These are phyloP conservation scores for Mormyrops attenuatus DNA, from an alignment of 2,797 vertebrate genomes.

Conservation along the genomic window DNA sequence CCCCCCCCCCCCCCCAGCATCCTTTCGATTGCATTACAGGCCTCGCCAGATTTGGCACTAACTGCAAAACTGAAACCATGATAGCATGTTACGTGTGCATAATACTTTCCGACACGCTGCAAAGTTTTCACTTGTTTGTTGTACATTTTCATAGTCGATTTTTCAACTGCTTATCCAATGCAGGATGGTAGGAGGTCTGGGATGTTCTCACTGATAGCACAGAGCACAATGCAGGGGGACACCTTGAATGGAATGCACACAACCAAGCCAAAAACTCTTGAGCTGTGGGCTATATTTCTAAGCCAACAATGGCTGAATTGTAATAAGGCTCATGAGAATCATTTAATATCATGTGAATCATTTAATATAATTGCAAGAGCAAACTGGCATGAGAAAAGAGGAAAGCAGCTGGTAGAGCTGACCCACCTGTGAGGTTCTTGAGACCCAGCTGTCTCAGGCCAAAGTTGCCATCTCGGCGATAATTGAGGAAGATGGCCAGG, in stretches of 20 bases:
- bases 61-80: neutral
- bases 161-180: neutral
- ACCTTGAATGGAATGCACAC: neutral
- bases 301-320: neutral
- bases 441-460: conserved; percentile 87
- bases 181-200: neutral
- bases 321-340: neutral
- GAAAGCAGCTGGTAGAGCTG: neutral
- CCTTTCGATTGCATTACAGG: neutral
- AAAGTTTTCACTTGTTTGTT: neutral
- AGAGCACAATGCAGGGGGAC: neutral
- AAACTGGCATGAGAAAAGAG: conserved; percentile 10
- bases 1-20: too few relatives aligned
- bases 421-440: conserved; percentile 84
- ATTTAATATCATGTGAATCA: neutral
- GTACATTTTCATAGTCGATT: neutral
- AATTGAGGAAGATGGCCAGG: conserved; percentile 92
- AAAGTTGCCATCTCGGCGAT: conserved; percentile 87
- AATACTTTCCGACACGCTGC: neutral
- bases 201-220: neutral
- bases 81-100: neutral
- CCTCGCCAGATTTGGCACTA: neutral
- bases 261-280: neutral
- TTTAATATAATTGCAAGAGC: neutral
- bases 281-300: neutral